phyloP scores from a whole-genome alignment of 2,888 invertebrate genomes.

The Drepanosiphum platanoidis region DNA sequence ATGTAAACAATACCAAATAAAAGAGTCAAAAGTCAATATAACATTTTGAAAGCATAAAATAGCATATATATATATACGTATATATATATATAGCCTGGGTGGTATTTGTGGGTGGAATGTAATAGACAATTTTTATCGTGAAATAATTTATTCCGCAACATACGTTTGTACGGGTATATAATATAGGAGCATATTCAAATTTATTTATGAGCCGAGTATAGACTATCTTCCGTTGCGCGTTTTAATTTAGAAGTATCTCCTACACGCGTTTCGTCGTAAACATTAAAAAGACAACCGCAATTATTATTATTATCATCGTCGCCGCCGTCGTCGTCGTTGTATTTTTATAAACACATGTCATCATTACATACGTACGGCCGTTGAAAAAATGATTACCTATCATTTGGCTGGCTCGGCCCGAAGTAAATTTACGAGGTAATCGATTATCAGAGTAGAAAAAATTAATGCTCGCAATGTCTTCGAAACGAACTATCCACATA shows the following conservation, averaged over 20 bases:
- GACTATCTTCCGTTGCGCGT: not conserved
- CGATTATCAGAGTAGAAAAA: not conserved
- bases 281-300: not conserved
- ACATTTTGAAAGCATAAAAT: not conserved
- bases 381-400: not conserved
- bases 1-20: not conserved
- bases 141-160: not conserved
- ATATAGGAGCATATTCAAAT: not conserved
- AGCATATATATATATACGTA: no score
- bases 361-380: no score
- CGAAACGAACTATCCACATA: not conserved
- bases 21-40: constrained; percentile 9
- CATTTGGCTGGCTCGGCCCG: not conserved
- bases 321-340: no score
- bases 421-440: no score
- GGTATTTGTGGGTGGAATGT: constrained; percentile 30
- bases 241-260: constrained; percentile 9
- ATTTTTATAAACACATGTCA: no score
- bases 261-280: not conserved
- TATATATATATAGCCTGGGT: constrained; percentile 15
- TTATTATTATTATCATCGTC: no score
- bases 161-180: not conserved
- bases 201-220: constrained; percentile 31
- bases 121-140: not conserved
- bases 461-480: not conserved